Evolutionary conservation across 2,888 invertebrate genomes (phyloP), one percentile per base, ranked within the genome.

Genomic region (Lithophane socia): DNA sequence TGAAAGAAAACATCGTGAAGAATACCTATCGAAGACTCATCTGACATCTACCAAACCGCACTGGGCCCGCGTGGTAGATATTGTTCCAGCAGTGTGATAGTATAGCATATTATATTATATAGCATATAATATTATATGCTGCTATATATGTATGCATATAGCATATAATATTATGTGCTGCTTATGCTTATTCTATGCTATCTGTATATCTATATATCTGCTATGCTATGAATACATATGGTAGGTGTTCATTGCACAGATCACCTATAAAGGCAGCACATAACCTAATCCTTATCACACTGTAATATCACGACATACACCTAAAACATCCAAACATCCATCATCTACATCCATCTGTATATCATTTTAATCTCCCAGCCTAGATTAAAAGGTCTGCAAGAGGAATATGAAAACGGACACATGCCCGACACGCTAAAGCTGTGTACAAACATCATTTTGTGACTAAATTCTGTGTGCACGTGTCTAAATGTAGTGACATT

Each of bases 381-480:
- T 24, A 64, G 58, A 77, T 84, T 84, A 73, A 83, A 84, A 81
- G 64, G 68, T 74, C 73, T 64, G 54, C 60, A 61, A 42, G 9
- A 63, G 60, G 37, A 37, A 81, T 74, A 85, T 82, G 72, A 75
- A 68, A 70, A 52, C 71, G 75, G 84, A 69, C 81, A 79, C 21
- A 73, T 52, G 60, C 47, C 58, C 18, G 64, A 75, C 61, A 60
- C 24, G 44, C 63, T 29, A 61, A 72, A 88, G 88, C 88, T 87
- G 85, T 87, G 87, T 82, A 67, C 90, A 90, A 89, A 91, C 88
- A 88, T 88, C 82, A 88, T 90, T 89, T 84, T 70, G 78, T 73
- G 82, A 79, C 83, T 75, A 79, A 83, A 86, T 80, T 83, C 82
- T 79, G 69, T 84, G 76, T 85, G 86, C 86, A 80, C 64, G 73